Percentiles rank a stretch among this genome's conserved stretches.
These are phyloP conservation scores for Azorinus chamasolen DNA, from an alignment of 2,888 invertebrate species.

Conservation along the genomic window DNA sequence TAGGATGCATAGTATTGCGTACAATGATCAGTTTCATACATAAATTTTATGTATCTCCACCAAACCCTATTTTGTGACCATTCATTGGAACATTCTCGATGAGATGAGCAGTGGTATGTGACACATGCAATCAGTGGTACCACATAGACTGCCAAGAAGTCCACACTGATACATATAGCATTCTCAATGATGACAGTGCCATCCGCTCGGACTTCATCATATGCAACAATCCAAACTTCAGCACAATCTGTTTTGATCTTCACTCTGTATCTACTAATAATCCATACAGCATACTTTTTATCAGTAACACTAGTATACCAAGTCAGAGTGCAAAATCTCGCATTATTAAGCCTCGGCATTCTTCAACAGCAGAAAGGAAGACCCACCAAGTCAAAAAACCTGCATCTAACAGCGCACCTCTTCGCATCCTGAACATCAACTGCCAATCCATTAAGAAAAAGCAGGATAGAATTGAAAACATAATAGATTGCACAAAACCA, in stretches of 20 bases:
- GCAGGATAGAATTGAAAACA: constrained; percentile 22
- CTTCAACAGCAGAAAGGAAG: constrained; percentile 15
- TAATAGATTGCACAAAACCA: constrained; percentile 19
- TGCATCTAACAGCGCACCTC: neutral
- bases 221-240: constrained; percentile 10
- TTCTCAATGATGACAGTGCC: constrained; percentile 13
- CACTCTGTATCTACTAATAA: neutral
- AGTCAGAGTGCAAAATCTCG: neutral
- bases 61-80: no score
- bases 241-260: constrained; percentile 8
- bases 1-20: no score
- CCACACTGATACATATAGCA: constrained; percentile 14
- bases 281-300: neutral
- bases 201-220: constrained; percentile 19
- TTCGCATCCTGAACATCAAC: constrained; percentile 21
- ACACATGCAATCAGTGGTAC: constrained; percentile 27
- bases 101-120: constrained; percentile 21
- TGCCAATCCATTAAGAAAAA: no score
- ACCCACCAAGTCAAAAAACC: neutral
- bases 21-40: no score
- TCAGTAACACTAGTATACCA: constrained; percentile 10
- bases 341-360: constrained; percentile 10
- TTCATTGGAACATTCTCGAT: no score
- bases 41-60: no score
- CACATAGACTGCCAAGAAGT: constrained; percentile 20